Conservation (phyloP, 2,113 vertebrate genomes). For the Casuarius casuarius region DNA sequence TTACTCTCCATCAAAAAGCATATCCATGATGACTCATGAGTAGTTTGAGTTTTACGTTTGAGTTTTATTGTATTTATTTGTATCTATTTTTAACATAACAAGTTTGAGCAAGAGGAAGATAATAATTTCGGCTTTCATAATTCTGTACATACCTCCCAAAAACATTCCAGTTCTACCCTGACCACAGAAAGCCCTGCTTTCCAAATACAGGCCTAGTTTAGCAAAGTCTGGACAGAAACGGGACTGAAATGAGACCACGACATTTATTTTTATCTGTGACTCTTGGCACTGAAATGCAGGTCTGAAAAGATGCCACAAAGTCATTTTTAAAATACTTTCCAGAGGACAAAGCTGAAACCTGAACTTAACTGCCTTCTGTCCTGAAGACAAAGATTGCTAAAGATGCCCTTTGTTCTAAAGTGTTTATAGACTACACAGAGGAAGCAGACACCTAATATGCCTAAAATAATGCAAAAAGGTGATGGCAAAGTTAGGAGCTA, state of each 20-base stretch:
- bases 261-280: neutral
- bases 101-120: neutral
- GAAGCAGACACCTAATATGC: neutral
- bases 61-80: too few relatives aligned
- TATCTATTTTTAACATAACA: neutral
- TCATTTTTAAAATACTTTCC: slow-evolving; percentile 2
- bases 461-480: neutral
- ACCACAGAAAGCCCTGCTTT: neutral
- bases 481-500: neutral
- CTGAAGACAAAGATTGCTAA: neutral
- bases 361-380: neutral
- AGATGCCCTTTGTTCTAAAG: neutral
- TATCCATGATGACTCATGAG: neutral
- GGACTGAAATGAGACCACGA: neutral
- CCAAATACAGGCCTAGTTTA: neutral
- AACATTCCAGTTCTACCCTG: neutral
- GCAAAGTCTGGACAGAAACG: neutral
- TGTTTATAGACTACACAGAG: neutral
- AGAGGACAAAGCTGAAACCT: neutral
- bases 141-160: neutral
- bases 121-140: neutral
- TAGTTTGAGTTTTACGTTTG: neutral
- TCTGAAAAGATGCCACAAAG: neutral
- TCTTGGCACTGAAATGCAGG: neutral
- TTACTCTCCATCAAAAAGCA: neutral